A percentile compares a stretch with the other conserved stretches of the same genome.
These are phyloP conservation scores for Ophion costatus DNA, from an alignment of 2,888 invertebrate genomes.

Conservation along the genomic window DNA sequence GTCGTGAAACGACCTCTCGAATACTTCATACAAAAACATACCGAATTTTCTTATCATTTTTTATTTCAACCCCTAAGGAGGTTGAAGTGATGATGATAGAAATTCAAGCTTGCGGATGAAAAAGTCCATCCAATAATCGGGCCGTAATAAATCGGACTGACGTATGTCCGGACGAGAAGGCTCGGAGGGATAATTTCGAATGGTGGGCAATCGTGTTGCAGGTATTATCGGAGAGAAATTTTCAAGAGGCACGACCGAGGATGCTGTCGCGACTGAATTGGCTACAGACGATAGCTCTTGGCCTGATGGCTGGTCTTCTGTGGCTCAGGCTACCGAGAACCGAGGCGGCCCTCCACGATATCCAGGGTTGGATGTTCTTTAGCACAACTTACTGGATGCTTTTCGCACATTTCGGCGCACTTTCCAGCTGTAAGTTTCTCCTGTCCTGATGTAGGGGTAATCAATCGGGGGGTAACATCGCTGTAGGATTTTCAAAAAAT, in stretches of 20 bases:
- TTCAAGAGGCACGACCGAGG: slow-evolving; percentile 89
- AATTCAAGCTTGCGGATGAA: not conserved
- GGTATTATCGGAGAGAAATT: slow-evolving; percentile 90
- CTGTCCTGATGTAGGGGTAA: not conserved
- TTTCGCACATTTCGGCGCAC: slow-evolving; percentile 90
- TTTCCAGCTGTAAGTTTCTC: slow-evolving; percentile 89
- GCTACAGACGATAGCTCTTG: slow-evolving; percentile 90
- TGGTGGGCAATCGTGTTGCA: slow-evolving; percentile 67
- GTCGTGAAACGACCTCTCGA: too few relatives aligned
- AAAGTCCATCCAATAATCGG: not conserved
- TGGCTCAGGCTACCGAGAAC: slow-evolving; percentile 92
- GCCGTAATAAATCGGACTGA: not conserved
- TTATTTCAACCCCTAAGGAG: too few relatives aligned
- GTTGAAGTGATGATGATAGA: too few relatives aligned
- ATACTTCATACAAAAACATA: too few relatives aligned
- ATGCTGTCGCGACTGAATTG: slow-evolving; percentile 92
- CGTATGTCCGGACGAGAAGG: not conserved
- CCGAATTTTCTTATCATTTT: too few relatives aligned
- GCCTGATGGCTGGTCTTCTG: slow-evolving; percentile 89
- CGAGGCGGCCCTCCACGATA: slow-evolving; percentile 90
- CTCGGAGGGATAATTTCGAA: not conserved
- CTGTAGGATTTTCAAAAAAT: too few relatives aligned
- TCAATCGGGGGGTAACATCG: not conserved
- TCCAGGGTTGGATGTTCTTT: slow-evolving; percentile 94
- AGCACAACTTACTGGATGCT: slow-evolving; percentile 93